phyloP scores from a whole-genome alignment of 2,888 invertebrate species.

The Oligia latruncula region DNA sequence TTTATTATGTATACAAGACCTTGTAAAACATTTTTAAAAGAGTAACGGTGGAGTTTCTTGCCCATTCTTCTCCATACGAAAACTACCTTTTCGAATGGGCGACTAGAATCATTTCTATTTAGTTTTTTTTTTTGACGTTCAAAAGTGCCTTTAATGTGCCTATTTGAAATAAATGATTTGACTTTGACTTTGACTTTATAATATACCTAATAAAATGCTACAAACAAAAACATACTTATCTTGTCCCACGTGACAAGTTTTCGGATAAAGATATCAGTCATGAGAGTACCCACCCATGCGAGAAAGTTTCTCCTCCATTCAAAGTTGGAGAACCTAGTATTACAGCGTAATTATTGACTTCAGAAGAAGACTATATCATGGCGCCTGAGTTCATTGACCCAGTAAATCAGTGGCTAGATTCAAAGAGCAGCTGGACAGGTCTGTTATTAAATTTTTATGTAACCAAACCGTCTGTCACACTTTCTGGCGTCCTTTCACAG shows the following conservation, averaged over 20 bases:
- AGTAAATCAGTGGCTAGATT: conserved; percentile 51
- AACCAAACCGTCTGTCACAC: conserved; percentile 51
- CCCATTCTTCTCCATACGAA: no score
- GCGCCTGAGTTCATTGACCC: conserved; percentile 40
- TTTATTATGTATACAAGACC: no score
- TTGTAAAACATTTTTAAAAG: no score
- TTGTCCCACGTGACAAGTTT: not conserved
- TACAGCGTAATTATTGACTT: conserved; percentile 42
- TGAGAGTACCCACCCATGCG: not conserved
- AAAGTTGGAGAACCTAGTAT: conserved; percentile 14
- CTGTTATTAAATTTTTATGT: conserved; percentile 47
- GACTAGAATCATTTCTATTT: no score
- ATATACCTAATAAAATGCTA: not conserved
- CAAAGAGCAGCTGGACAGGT: conserved; percentile 14
- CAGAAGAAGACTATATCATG: conserved; percentile 29
- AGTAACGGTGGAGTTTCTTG: no score
- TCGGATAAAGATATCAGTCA: not conserved
- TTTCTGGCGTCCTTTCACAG: conserved; percentile 35
- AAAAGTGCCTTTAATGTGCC: no score
- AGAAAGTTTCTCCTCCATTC: not conserved
- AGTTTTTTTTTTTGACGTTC: no score
- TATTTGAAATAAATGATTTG: no score
- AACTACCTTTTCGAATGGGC: no score
- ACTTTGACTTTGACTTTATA: no score
- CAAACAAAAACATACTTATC: not conserved